Evolutionary conservation across 1,140 invertebrate species (phyloP).

Genomic region (Calycopis cecrops): DNA sequence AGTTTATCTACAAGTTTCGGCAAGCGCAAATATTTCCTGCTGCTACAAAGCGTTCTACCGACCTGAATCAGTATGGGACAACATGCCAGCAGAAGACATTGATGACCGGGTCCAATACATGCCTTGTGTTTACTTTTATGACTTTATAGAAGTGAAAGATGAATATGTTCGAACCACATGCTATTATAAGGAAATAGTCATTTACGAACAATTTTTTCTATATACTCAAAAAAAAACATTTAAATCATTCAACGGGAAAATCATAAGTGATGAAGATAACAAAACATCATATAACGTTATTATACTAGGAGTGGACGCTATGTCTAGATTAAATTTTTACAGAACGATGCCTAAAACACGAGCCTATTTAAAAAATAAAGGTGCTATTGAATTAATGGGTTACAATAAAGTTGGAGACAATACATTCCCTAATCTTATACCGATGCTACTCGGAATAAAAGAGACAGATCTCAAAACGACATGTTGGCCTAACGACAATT

Average conservation of each 20-base stretch:
- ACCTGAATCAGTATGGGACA: constrained; percentile 55
- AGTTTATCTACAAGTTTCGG: constrained; percentile 74
- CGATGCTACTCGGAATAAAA: constrained; percentile 81
- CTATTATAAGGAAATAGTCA: constrained; percentile 51
- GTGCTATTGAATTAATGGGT: constrained; percentile 82
- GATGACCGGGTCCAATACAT: constrained; percentile 66
- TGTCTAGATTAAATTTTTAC: constrained; percentile 90
- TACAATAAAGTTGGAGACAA: constrained; percentile 91
- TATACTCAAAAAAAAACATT: constrained; percentile 75
- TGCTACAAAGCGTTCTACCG: constrained; percentile 80
- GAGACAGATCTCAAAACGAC: constrained; percentile 77
- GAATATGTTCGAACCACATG: constrained; percentile 82
- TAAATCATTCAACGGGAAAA: constrained; percentile 27
- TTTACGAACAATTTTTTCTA: constrained; percentile 83
- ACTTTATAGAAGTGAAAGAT: constrained; percentile 58
- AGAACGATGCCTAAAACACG: constrained; percentile 87
- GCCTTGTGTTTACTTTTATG: constrained; percentile 59
- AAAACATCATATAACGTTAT: constrained; percentile 78
- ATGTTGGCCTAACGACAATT: constrained; percentile 76
- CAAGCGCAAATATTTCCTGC: constrained; percentile 68
- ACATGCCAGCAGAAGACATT: constrained; percentile 43
- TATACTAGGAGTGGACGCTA: constrained; percentile 89
- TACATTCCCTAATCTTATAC: constrained; percentile 88
- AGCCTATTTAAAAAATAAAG: constrained; percentile 76
- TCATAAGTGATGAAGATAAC: constrained; percentile 21